Base-by-base conservation (phyloP, 2,797 vertebrate genomes). In the Acridotheres tristis region DNA sequence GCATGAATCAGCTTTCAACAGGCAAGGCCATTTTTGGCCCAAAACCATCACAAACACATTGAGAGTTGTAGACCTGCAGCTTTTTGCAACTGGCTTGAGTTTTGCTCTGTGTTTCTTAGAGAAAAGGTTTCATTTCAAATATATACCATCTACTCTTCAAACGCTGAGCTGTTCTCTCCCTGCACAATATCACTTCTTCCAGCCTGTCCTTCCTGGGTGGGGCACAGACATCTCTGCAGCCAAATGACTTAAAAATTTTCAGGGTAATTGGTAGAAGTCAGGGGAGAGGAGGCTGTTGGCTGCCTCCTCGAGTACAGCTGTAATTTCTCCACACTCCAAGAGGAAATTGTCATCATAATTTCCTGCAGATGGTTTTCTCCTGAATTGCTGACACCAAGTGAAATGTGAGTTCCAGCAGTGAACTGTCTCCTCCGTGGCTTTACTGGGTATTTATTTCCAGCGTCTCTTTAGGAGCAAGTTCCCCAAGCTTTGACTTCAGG, bases 341-440 rank as follows among this genome's bases (percentile, higher is more conserved):
- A 90, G 86, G 88, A 94, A 95, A 91, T 79, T 78, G 84, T 80
- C 92, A 58, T 55, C 12, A 0, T 45, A 53, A 93, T 95, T 96
- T 92, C 95, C 94, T 93, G 66, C 85, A 95, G 95, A 80, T 85
- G 87, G 86, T 58, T 68, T 94, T 82, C 85, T 73, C 68, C 72
- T 51, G 68, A 91, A 65, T 57, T 81, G 89, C 92, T 96, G 89
- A 93, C 92, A 82, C 55, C 15, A 0, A 67, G 42, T 2, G 11
- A 93, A 93, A 91, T 29, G 71, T 1, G 29, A 57, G 77, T 93
- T 88, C 93, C 92, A 89, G 89, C 84, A 66, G 85, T 1, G 54
- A 71, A 23, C 65, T 12, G 26, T 74, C 75, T 94, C 93, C 74
- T 85, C 72, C 0, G 2, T 54, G 68, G 42, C 57, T 11, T 57